phyloP scores from a whole-genome alignment of 2,113 vertebrate genomes.

The Phaethon lepturus region DNA sequence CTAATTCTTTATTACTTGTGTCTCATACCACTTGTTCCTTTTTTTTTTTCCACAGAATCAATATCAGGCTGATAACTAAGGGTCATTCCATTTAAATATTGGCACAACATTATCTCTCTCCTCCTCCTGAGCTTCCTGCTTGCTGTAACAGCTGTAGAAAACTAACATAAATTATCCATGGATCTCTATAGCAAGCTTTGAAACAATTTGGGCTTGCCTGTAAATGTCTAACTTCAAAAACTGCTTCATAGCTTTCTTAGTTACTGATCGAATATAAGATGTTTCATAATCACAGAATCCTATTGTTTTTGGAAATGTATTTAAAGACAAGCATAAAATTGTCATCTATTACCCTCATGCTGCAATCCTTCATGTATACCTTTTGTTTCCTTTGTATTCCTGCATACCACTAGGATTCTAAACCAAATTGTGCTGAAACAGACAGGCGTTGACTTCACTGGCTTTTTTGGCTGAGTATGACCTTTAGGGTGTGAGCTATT shows the following conservation, averaged over 20 bases:
- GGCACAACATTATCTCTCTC: background rate
- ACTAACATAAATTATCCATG: background rate
- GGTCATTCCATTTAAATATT: background rate
- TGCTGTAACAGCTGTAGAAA: background rate
- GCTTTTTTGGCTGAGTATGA: background rate
- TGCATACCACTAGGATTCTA: background rate
- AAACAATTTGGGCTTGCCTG: background rate
- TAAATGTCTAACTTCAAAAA: background rate
- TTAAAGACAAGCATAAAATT: background rate
- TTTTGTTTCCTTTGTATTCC: background rate
- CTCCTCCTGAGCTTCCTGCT: background rate
- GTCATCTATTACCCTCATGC: background rate
- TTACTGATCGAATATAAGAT: background rate
- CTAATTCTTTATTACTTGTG: background rate
- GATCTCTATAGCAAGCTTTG: background rate
- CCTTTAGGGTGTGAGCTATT: background rate
- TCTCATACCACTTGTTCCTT: background rate
- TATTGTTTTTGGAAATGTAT: background rate
- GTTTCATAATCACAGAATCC: background rate
- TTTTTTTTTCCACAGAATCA: background rate
- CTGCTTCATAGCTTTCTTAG: background rate
- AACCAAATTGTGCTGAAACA: background rate
- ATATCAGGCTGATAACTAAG: background rate
- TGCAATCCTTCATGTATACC: background rate
- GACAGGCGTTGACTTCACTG: background rate